Base-by-base conservation (phyloP, 2,113 vertebrate genomes). In the Xyrauchen texanus region DNA sequence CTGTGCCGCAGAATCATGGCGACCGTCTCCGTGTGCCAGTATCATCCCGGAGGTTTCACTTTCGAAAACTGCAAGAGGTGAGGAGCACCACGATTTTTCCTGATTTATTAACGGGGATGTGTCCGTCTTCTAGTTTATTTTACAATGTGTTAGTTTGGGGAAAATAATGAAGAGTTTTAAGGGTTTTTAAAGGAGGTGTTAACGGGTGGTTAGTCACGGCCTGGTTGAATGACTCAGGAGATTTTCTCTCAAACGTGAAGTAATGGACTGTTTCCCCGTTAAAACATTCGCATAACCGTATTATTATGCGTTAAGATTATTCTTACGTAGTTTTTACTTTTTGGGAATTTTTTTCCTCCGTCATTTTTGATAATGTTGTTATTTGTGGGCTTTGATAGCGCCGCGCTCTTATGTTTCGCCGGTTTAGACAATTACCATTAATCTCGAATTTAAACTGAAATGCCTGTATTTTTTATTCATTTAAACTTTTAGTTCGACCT, bases 11-110 rank as follows among this genome's bases (percentile, higher is more conserved):
- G 8, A 89, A 90, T 90, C 78, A 96, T 96, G 96, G 94, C 96
- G 90, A 88, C 95, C 0, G 81, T 95, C 13, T 91, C 93, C 0
- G 89, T 94, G 34, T 87, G 67, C 6, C 68, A 85, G 74, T 68
- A 88, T 0, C 89, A 88, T 0, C 8, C 79, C 42, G 92, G 93
- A 1, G 96, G 97, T 65, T 98, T 98, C 90, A 93, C 92, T 88
- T 98, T 98, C 90, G 94, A 95, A 62, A 96, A 97, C 72, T 96
- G 94, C 12, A 94, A 93, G 81, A 94, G 96, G 97, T 97, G 83
- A 86, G 85, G 47, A 58, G 55, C 13, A 13, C n/a, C 12, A 12
- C 53, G 2, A 6, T 10, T 63, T 49, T 0, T 42, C 4, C 2
- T 0, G 3, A 4, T 60, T 11, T 72, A 46, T 47, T 5, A 47